These are phyloP conservation scores for Scomber japonicus DNA, from an alignment of 2,113 vertebrate species.

Conservation along the genomic window DNA sequence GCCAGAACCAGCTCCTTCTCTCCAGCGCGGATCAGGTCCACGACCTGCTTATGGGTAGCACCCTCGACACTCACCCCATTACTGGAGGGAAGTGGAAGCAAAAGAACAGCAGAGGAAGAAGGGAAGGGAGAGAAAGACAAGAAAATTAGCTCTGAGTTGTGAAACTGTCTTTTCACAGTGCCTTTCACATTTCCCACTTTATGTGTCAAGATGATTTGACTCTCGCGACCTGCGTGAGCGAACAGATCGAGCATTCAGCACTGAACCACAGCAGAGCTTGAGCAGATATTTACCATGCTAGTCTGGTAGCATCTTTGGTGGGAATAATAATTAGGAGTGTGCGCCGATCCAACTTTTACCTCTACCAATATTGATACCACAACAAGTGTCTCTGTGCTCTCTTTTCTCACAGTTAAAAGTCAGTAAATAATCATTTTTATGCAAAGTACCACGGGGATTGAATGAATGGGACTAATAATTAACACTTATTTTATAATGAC, in stretches of 20 bases:
- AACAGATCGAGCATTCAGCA: background rate
- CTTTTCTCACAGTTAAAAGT: background rate
- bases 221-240: too few relatives aligned
- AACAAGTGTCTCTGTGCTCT: background rate
- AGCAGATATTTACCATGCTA: background rate
- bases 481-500: background rate
- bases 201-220: too few relatives aligned
- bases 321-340: background rate
- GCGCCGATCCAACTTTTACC: background rate
- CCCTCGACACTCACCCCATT: conserved; percentile 97
- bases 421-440: background rate
- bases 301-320: background rate
- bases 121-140: background rate
- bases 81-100: conserved; percentile 72
- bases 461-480: background rate
- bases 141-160: background rate
- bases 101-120: background rate
- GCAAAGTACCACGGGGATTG: background rate
- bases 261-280: background rate
- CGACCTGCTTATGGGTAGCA: conserved; percentile 98
- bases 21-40: conserved; percentile 96
- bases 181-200: background rate
- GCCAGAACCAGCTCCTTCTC: conserved; percentile 95
- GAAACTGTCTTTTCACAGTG: background rate
- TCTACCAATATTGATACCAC: background rate